Evolutionary conservation across 2,888 invertebrate species (phyloP).

Genomic region (Hetaerina titia): DNA sequence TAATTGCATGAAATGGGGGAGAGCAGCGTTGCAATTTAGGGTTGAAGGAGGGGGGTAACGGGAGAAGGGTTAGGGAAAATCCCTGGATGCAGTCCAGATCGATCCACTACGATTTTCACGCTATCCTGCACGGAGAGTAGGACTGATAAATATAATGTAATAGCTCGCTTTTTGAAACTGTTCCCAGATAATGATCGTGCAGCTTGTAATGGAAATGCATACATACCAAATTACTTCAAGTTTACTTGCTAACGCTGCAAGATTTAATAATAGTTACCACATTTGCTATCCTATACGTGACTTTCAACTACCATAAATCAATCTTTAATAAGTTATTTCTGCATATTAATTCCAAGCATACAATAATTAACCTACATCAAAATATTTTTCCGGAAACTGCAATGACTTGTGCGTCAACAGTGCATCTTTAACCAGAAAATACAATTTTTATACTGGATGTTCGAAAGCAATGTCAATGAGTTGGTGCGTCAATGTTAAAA

Average conservation of each 20-base stretch:
- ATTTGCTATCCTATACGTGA: not conserved
- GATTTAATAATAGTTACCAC: not conserved
- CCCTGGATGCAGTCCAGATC: slow-evolving; percentile 6
- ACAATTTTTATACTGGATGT: too few species aligned
- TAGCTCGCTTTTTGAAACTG: not conserved
- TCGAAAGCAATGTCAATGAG: too few species aligned
- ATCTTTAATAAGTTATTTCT: not conserved
- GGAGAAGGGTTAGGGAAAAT: not conserved
- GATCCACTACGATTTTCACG: not conserved
- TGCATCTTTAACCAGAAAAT: not conserved
- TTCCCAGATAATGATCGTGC: not conserved
- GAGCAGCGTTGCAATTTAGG: slow-evolving; percentile 22
- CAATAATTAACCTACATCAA: not conserved
- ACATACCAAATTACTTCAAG: not conserved
- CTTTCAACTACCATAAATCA: not conserved
- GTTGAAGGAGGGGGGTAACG: not conserved
- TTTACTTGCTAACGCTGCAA: not conserved
- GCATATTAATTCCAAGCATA: not conserved
- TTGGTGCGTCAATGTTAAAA: not conserved
- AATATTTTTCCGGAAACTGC: not conserved
- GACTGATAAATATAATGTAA: not conserved
- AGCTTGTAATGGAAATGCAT: not conserved
- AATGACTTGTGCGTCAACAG: not conserved
- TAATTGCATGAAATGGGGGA: not conserved
- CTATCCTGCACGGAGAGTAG: not conserved